phyloP scores from a whole-genome alignment of 1,140 invertebrate species.

The Antheraea pernyi region DNA sequence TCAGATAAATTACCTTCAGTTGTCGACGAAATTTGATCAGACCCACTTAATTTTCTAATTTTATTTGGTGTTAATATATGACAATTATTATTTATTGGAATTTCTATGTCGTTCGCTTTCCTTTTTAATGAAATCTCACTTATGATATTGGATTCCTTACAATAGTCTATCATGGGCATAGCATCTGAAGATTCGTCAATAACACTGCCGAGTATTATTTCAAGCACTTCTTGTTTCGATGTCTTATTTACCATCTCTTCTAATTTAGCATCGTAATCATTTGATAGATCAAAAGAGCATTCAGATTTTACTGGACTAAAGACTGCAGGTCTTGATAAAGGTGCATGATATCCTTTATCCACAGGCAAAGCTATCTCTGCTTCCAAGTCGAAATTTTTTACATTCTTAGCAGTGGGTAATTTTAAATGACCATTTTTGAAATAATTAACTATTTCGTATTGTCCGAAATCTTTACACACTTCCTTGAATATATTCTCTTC shows the following conservation, averaged over 20 bases:
- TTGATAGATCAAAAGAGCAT: conserved; percentile 62
- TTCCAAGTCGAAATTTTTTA: conserved; percentile 52
- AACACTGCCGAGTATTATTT: conserved; percentile 64
- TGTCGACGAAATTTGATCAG: conserved; percentile 68
- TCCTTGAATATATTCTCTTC: conserved; percentile 60
- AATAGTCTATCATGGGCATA: conserved; percentile 63
- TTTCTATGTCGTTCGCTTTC: conserved; percentile 47
- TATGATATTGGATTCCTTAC: conserved; percentile 55
- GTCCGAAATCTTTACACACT: conserved; percentile 39
- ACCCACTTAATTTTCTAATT: conserved; percentile 54
- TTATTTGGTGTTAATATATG: conserved; percentile 56
- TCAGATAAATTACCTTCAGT: conserved; percentile 50
- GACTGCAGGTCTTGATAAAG: conserved; percentile 32
- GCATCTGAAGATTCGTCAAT: conserved; percentile 46
- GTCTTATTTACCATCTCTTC: conserved; percentile 69
- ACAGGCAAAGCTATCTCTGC: conserved; percentile 54
- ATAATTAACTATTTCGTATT: conserved; percentile 57
- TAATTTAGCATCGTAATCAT: conserved; percentile 66
- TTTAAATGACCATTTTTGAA: conserved; percentile 61
- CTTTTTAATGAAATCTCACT: conserved; percentile 46
- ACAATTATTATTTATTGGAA: conserved; percentile 57
- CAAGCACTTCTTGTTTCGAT: conserved; percentile 67
- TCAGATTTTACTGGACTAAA: conserved; percentile 70
- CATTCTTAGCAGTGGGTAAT: conserved; percentile 47
- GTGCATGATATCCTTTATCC: conserved; percentile 27